Conservation (phyloP, 2,888 invertebrate genomes). For the Tineola bisselliella region DNA sequence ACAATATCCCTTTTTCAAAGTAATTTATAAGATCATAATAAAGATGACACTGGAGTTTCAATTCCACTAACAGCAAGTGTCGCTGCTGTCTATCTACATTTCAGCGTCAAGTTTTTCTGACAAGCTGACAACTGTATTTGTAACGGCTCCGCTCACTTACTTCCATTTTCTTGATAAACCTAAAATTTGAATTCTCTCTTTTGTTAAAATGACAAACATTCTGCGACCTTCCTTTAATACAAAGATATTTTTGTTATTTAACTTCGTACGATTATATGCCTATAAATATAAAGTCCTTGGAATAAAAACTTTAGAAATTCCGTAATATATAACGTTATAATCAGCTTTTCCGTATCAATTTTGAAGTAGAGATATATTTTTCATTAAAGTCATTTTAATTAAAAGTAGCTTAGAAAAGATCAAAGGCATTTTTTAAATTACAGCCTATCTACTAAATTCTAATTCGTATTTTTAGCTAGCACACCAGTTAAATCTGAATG, state of each 20-base stretch:
- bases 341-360: background rate
- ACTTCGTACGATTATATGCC: too few species aligned
- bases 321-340: background rate
- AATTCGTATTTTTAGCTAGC: background rate
- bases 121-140: conserved; percentile 10
- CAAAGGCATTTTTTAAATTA: background rate
- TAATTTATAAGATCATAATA: too few species aligned
- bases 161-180: conserved; percentile 8
- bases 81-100: background rate
- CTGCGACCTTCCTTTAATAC: background rate
- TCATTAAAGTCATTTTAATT: background rate
- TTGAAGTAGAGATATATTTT: background rate
- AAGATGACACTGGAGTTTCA: background rate
- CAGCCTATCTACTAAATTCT: background rate
- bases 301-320: too few species aligned
- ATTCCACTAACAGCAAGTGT: background rate
- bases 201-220: background rate
- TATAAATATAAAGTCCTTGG: too few species aligned
- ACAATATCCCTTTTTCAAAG: too few species aligned
- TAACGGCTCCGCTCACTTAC: background rate
- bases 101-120: conserved; percentile 4
- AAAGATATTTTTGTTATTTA: background rate
- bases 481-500: too few species aligned
- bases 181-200: background rate
- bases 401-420: background rate